A percentile compares a stretch with the other conserved stretches of the same genome.
phyloP scores from a whole-genome alignment of 2,888 invertebrate species.

The Sacculina carcini region DNA sequence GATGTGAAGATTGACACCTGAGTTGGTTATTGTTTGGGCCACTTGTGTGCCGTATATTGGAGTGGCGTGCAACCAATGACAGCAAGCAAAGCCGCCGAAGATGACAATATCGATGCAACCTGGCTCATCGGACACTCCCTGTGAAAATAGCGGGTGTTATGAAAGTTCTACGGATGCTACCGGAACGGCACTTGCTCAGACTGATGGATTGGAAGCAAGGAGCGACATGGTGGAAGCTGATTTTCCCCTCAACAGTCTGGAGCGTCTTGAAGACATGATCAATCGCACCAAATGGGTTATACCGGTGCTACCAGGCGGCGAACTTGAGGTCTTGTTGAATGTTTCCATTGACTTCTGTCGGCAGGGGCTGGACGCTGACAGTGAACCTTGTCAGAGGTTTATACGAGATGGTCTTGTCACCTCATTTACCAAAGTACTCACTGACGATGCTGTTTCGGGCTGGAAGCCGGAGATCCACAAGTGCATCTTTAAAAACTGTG shows the following conservation, averaged over 20 bases:
- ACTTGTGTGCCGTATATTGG: too few relatives aligned
- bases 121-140: too few relatives aligned
- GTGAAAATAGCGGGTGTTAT: too few relatives aligned
- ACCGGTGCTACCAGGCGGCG: constrained; percentile 85
- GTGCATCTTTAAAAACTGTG: constrained; percentile 78
- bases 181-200: constrained; percentile 9
- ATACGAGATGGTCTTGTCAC: constrained; percentile 77
- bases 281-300: constrained; percentile 90
- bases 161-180: constrained; percentile 9
- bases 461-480: constrained; percentile 91
- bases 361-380: constrained; percentile 59
- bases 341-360: constrained; percentile 63
- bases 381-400: constrained; percentile 74
- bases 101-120: too few relatives aligned
- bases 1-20: too few relatives aligned
- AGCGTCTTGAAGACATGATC: constrained; percentile 79
- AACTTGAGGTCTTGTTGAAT: constrained; percentile 66
- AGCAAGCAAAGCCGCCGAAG: too few relatives aligned
- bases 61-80: too few relatives aligned
- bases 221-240: constrained; percentile 28
- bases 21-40: too few relatives aligned
- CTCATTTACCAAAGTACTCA: constrained; percentile 85
- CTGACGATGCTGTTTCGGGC: constrained; percentile 88
- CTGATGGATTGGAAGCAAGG: constrained; percentile 9
- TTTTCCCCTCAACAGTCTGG: constrained; percentile 66